Percentiles rank a stretch among this genome's conserved stretches.
phyloP scores from a whole-genome alignment of 2,888 invertebrate genomes.

The Agonopterix subpropinquella region DNA sequence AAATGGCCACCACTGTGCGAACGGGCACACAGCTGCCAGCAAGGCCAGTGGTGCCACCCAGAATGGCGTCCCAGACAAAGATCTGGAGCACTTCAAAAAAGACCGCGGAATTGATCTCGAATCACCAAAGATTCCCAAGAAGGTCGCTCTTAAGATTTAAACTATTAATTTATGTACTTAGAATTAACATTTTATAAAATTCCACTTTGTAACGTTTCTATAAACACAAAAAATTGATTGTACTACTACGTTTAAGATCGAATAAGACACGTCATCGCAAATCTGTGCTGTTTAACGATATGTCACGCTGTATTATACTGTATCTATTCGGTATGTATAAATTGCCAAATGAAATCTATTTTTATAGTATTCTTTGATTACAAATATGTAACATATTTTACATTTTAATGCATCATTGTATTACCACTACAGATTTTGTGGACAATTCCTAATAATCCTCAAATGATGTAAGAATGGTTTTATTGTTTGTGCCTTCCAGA shows the following conservation, averaged over 20 bases:
- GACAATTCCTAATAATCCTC: slow-evolving; percentile 18
- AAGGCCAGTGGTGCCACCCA: slow-evolving; percentile 19
- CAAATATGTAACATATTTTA: slow-evolving; percentile 27
- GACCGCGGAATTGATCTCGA: slow-evolving; percentile 50
- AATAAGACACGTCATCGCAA: slow-evolving; percentile 12
- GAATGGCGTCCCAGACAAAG: slow-evolving; percentile 19
- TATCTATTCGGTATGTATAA: slow-evolving; percentile 36
- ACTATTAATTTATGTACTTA: slow-evolving; percentile 32
- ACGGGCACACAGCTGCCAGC: slow-evolving; percentile 15
- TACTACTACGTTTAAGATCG: slow-evolving; percentile 27
- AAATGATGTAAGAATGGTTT: slow-evolving; percentile 29
- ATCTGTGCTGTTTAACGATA: background rate
- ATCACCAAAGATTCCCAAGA: slow-evolving; percentile 67
- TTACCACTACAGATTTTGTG: slow-evolving; percentile 21
- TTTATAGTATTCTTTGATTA: slow-evolving; percentile 62
- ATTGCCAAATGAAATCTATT: slow-evolving; percentile 70
- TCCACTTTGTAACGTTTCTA: slow-evolving; percentile 53
- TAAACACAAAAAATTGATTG: slow-evolving; percentile 40
- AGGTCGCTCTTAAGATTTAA: slow-evolving; percentile 65
- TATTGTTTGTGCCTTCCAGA: slow-evolving; percentile 66
- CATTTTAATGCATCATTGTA: slow-evolving; percentile 14
- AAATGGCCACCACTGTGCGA: slow-evolving; percentile 23
- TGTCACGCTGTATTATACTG: slow-evolving; percentile 3
- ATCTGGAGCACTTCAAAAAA: slow-evolving; percentile 32
- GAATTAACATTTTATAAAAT: slow-evolving; percentile 50